Conservation (phyloP, 2,888 invertebrate species). For the Drosophila dives region DNA sequence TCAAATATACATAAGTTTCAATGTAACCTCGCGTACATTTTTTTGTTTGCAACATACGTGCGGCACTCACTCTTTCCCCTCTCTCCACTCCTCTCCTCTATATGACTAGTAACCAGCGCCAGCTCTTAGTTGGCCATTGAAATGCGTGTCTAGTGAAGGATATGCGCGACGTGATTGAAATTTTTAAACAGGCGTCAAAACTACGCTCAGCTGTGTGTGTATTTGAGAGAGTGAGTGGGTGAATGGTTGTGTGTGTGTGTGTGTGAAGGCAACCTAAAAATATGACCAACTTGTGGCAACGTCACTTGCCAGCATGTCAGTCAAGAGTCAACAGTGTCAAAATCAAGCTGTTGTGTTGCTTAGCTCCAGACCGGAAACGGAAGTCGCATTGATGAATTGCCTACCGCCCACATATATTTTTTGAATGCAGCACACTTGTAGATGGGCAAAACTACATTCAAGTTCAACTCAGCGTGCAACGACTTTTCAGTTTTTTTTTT, state of each 20-base stretch:
- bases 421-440: slow-evolving; percentile 7
- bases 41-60: slow-evolving; percentile 30
- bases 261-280: slow-evolving; percentile 39
- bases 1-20: slow-evolving; percentile 36
- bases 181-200: slow-evolving; percentile 58
- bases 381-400: slow-evolving; percentile 75
- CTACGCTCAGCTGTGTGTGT: slow-evolving; percentile 14
- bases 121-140: slow-evolving; percentile 60
- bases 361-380: slow-evolving; percentile 69
- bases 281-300: slow-evolving; percentile 63
- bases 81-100: not conserved
- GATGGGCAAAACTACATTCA: slow-evolving; percentile 14
- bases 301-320: slow-evolving; percentile 63
- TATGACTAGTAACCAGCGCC: slow-evolving; percentile 4
- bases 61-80: not conserved
- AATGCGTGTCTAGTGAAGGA: slow-evolving; percentile 79
- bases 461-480: slow-evolving; percentile 32
- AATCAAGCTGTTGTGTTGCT: slow-evolving; percentile 61
- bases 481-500: slow-evolving; percentile 16
- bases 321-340: slow-evolving; percentile 48
- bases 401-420: slow-evolving; percentile 6
- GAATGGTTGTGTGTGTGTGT: not conserved
- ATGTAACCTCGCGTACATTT: slow-evolving; percentile 40
- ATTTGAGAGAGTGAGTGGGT: slow-evolving; percentile 6
- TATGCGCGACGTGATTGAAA: slow-evolving; percentile 77